phyloP scores from a whole-genome alignment of 2,113 vertebrate genomes.

The Gavialis gangeticus region DNA sequence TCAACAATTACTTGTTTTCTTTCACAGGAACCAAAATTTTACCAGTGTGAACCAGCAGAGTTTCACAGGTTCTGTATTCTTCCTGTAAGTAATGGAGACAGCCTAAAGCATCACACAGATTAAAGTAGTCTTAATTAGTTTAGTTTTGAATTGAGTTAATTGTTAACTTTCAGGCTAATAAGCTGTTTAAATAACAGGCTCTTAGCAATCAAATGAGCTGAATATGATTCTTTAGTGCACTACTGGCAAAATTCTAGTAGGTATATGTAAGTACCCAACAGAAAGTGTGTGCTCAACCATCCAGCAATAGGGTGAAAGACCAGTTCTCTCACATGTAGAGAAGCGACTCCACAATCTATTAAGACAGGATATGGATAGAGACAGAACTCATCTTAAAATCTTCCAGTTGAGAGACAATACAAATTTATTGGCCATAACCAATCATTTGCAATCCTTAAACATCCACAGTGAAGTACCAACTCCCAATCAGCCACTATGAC shows the following conservation, averaged over 20 bases:
- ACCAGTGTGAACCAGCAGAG: neutral
- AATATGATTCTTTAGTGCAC: neutral
- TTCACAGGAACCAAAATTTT: neutral
- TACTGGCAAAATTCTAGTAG: neutral
- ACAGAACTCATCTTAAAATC: neutral
- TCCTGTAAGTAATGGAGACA: neutral
- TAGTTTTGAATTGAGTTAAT: conserved; percentile 1
- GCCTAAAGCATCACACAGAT: neutral
- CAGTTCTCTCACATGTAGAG: neutral
- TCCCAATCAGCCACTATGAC: neutral
- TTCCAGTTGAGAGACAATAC: neutral
- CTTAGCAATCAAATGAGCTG: neutral
- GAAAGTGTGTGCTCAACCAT: neutral
- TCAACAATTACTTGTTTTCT: neutral
- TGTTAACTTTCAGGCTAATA: conserved; percentile 33
- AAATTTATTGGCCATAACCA: neutral
- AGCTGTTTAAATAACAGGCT: conserved; percentile 25
- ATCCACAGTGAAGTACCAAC: neutral
- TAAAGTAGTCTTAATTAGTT: conserved; percentile 21
- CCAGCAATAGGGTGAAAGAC: neutral
- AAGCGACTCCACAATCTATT: neutral
- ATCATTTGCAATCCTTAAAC: neutral
- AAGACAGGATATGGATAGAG: neutral
- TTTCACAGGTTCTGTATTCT: neutral
- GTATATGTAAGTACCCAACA: neutral